phyloP scores from a whole-genome alignment of 1,140 invertebrate species.

The Zophobas atratus region DNA sequence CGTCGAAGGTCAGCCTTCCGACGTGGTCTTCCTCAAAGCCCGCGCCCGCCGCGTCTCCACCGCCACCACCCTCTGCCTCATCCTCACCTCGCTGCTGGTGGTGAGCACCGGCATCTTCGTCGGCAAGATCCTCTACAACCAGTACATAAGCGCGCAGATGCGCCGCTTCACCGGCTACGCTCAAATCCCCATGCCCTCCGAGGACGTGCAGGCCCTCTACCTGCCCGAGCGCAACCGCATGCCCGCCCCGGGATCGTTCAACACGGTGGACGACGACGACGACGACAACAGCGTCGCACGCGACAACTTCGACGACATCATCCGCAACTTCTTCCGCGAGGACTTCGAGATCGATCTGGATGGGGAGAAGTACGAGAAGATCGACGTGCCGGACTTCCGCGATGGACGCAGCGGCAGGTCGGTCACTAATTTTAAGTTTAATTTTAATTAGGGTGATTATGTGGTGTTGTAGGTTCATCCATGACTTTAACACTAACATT shows the following conservation, averaged over 20 bases:
- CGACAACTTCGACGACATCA: slow-evolving; percentile 62
- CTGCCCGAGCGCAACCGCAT: slow-evolving; percentile 58
- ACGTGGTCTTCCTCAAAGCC: slow-evolving; percentile 69
- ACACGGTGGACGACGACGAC: slow-evolving; percentile 60
- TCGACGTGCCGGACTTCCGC: slow-evolving; percentile 85
- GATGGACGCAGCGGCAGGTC: slow-evolving; percentile 80
- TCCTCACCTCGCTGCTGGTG: slow-evolving; percentile 80
- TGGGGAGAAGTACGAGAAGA: slow-evolving; percentile 80
- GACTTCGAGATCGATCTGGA: slow-evolving; percentile 82
- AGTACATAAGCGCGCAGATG: slow-evolving; percentile 77
- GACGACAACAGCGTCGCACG: slow-evolving; percentile 61
- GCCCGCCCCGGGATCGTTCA: slow-evolving; percentile 64
- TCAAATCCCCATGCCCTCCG: slow-evolving; percentile 22
- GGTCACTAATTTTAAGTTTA: too few relatives aligned
- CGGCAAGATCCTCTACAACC: slow-evolving; percentile 84
- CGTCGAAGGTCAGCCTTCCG: slow-evolving; percentile 61
- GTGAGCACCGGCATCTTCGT: slow-evolving; percentile 83
- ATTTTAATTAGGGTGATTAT: too few relatives aligned
- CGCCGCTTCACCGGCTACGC: slow-evolving; percentile 75
- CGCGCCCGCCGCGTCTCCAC: slow-evolving; percentile 73
- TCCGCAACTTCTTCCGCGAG: slow-evolving; percentile 78
- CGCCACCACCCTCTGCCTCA: slow-evolving; percentile 79
- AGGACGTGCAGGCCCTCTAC: background rate
- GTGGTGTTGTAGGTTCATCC: slow-evolving; percentile 75
- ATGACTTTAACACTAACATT: slow-evolving; percentile 89